Evolutionary conservation across 2,113 vertebrate species (phyloP).

Genomic region (Phaethon lepturus): DNA sequence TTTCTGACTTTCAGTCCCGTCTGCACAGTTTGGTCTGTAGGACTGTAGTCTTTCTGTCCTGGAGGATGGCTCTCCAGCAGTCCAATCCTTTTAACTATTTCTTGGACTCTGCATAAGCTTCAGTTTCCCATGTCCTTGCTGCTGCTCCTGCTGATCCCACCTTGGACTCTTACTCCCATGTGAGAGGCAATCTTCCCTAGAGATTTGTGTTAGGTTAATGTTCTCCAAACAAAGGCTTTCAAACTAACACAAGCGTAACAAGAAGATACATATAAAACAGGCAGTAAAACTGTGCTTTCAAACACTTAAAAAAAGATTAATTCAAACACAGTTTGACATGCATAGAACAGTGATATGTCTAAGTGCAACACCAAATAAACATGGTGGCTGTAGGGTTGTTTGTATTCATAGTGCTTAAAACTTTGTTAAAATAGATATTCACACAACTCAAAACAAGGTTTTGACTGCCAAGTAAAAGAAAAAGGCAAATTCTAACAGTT

Average conservation of each 20-base stretch:
- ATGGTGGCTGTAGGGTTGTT: not conserved
- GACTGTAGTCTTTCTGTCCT: not conserved
- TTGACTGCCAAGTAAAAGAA: not conserved
- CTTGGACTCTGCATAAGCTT: not conserved
- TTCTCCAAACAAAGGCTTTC: not conserved
- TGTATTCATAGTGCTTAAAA: not conserved
- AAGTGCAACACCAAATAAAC: not conserved
- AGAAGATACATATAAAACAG: not conserved
- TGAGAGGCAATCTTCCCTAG: not conserved
- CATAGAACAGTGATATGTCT: not conserved
- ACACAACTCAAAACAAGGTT: not conserved
- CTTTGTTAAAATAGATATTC: not conserved
- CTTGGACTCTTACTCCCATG: not conserved
- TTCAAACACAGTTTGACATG: not conserved
- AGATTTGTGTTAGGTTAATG: not conserved
- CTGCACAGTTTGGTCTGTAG: not conserved
- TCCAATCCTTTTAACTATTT: not conserved
- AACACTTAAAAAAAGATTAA: not conserved
- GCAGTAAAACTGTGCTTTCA: not conserved
- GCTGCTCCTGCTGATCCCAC: not conserved
- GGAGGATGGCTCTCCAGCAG: not conserved
- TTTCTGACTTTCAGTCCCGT: not conserved
- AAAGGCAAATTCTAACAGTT: not conserved
- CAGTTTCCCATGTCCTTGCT: not conserved
- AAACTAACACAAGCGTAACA: not conserved